These are phyloP conservation scores for Girardinus metallicus DNA, from an alignment of 2,797 vertebrate species.

Conservation along the genomic window DNA sequence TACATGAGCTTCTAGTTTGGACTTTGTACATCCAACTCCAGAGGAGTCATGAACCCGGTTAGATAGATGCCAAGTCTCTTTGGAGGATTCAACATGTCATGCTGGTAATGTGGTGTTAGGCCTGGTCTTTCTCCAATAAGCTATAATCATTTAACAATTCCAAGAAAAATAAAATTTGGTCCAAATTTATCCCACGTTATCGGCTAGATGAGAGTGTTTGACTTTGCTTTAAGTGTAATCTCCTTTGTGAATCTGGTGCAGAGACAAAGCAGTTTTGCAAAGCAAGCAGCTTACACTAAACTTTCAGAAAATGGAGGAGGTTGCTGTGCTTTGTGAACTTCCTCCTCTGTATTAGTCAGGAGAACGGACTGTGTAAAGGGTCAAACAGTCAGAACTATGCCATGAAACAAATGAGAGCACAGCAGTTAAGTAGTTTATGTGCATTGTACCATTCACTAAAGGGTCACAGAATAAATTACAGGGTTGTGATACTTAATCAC, in stretches of 20 bases:
- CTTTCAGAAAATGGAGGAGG: background rate
- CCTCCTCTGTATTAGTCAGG: conserved; percentile 1
- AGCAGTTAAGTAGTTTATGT: conserved; percentile 11
- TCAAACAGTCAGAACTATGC: conserved; percentile 7
- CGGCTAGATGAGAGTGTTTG: background rate
- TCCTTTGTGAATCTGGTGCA: background rate
- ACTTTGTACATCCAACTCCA: background rate
- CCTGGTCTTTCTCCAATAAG: background rate
- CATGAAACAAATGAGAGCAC: background rate
- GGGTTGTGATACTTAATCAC: conserved; percentile 28
- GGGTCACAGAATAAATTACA: conserved; percentile 14
- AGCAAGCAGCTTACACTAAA: background rate
- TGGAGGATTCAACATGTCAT: background rate
- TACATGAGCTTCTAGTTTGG: background rate
- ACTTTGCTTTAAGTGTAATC: background rate
- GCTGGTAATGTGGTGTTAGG: background rate
- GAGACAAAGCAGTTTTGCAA: background rate
- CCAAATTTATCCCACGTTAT: background rate
- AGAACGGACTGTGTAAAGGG: background rate
- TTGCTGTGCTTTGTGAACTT: background rate
- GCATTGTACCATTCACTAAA: conserved; percentile 18
- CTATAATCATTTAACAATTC: background rate
- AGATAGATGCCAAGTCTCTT: background rate
- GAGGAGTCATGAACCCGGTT: background rate
- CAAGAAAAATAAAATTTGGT: background rate